Percentiles rank a stretch among this genome's conserved stretches.
Conservation (phyloP, 2,113 vertebrate genomes). For the Monarcha castaneiventris region DNA sequence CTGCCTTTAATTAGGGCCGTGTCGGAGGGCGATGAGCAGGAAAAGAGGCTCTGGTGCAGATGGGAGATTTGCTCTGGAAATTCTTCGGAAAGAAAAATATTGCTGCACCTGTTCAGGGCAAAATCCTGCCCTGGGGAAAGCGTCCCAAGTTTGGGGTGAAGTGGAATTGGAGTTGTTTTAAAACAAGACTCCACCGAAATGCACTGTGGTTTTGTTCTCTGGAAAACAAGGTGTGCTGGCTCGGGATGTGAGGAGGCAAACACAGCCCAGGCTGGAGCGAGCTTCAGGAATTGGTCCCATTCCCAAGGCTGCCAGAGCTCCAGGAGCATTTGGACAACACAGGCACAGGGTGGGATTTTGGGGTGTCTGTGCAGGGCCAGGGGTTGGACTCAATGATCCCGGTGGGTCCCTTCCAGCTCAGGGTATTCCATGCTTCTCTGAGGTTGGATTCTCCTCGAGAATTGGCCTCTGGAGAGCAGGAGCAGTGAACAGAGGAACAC, state of each 20-base stretch:
- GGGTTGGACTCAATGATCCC: fast-evolving
- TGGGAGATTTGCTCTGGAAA: background rate
- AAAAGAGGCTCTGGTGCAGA: background rate
- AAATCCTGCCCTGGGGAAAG: background rate
- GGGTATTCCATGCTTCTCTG: fast-evolving
- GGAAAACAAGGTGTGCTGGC: conserved; percentile 37
- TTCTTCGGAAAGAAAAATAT: background rate
- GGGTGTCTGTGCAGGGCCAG: background rate
- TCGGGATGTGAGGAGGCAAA: background rate
- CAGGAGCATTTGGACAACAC: fast-evolving
- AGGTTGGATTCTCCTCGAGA: background rate
- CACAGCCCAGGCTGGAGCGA: background rate
- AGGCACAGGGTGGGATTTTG: background rate
- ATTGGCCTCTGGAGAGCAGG: background rate
- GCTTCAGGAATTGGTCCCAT: fast-evolving
- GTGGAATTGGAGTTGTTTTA: conserved; percentile 32
- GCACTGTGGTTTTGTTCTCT: background rate
- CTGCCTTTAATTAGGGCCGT: background rate
- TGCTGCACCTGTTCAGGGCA: conserved; percentile 51
- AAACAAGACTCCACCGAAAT: conserved; percentile 18
- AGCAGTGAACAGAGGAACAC: background rate
- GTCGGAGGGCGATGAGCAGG: conserved; percentile 2
- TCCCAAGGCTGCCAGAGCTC: background rate
- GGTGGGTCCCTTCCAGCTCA: background rate
- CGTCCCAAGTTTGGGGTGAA: background rate